Percentiles rank a stretch among this genome's conserved stretches.
Evolutionary conservation across 2,113 vertebrate genomes (phyloP).

Genomic region (Hemiprocne comata): DNA sequence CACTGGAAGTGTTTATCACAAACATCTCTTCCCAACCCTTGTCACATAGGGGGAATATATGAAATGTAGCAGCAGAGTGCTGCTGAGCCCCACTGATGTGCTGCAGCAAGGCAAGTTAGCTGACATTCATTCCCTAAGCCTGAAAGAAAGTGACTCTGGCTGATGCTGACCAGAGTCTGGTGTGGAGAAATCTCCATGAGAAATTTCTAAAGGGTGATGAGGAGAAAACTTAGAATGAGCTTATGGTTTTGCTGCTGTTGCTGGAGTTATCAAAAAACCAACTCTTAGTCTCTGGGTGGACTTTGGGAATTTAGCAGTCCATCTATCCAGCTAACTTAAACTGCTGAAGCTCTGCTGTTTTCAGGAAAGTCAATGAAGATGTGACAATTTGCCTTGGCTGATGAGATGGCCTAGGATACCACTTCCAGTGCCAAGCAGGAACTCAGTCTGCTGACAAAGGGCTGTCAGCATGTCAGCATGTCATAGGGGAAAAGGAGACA

Average conservation of each 20-base stretch:
- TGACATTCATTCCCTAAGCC: neutral
- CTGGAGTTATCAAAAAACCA: neutral
- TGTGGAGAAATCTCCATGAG: neutral
- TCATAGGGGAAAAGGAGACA: neutral
- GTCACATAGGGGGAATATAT: fast-evolving
- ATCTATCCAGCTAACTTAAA: neutral
- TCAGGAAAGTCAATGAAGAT: constrained; percentile 12
- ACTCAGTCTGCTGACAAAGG: neutral
- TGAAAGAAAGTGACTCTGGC: neutral
- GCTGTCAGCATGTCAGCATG: neutral
- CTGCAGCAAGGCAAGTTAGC: neutral
- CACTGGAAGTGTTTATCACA: neutral
- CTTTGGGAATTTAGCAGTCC: neutral
- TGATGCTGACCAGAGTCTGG: neutral
- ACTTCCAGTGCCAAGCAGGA: neutral
- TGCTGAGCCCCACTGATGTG: neutral
- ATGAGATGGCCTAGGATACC: neutral
- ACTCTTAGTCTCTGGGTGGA: neutral
- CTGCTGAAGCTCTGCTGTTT: neutral
- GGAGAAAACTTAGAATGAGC: neutral
- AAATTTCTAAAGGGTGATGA: neutral
- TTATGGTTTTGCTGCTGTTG: neutral
- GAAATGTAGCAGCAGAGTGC: neutral
- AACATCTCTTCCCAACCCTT: neutral
- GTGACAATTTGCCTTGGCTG: neutral